phyloP scores from a whole-genome alignment of 2,797 vertebrate species.

The Pseudomugil gertrudae region DNA sequence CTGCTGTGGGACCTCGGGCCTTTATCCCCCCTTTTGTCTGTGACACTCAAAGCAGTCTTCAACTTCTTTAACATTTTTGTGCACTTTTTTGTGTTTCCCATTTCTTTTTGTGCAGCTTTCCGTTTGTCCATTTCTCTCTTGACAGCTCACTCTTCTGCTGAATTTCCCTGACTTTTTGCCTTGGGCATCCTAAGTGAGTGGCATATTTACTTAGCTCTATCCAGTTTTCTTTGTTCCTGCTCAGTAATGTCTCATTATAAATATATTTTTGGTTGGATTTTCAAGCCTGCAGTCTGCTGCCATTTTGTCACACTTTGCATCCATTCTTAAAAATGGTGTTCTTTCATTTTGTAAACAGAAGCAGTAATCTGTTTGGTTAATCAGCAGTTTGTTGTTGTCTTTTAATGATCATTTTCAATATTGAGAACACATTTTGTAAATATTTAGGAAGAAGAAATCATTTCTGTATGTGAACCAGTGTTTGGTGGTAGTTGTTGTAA shows the following conservation, averaged over 20 bases:
- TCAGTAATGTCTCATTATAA: constrained; percentile 35
- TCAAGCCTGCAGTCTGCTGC: not conserved
- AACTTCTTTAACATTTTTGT: constrained; percentile 29
- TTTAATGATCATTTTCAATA: not conserved
- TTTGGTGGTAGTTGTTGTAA: not conserved
- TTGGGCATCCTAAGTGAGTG: constrained; percentile 55
- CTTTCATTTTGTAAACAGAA: constrained; percentile 1
- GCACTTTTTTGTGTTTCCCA: constrained; percentile 20
- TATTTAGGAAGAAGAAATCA: not conserved
- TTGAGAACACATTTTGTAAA: not conserved
- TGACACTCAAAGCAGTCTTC: constrained; percentile 10
- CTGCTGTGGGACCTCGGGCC: constrained; percentile 16
- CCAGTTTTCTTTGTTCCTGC: constrained; percentile 32
- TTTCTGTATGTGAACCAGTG: not conserved
- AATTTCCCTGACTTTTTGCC: constrained; percentile 49
- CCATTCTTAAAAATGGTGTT: not conserved
- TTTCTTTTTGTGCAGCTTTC: constrained; percentile 20
- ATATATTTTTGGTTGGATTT: constrained; percentile 27
- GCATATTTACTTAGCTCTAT: constrained; percentile 52
- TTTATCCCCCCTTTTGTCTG: not conserved
- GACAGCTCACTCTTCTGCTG: constrained; percentile 33
- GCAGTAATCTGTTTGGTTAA: not conserved
- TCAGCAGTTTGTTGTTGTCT: not conserved
- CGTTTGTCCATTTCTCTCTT: constrained; percentile 17
- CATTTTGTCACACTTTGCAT: not conserved